Base-by-base conservation (phyloP, 2,797 vertebrate genomes). In the Artibeus lituratus region DNA sequence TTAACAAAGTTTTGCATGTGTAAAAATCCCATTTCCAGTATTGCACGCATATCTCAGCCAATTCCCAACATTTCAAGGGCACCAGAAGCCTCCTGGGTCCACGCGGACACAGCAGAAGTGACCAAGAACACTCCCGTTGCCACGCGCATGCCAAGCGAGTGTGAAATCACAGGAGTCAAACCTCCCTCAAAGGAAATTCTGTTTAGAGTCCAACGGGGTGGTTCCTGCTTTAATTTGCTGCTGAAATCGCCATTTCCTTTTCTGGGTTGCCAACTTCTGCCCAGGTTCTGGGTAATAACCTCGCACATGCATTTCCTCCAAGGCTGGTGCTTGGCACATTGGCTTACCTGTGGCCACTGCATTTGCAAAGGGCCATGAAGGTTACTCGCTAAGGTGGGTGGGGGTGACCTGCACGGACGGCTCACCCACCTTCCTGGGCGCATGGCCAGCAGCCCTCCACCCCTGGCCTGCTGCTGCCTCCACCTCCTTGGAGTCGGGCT, bases 1-100 rank as follows among this genome's bases (percentile, higher is more conserved):
- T 97, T 84, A 88, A 97, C 91, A 95, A 82, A 95, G 85, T 84
- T 94, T 91, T 47, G 90, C 73, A 78, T 85, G 94, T 95, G 94
- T 89, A 97, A 96, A 97, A 94, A n/a, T n/a, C 16, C 59, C n/a
- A 18, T 35, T 73, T 55, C 53, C 19, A 73, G 51, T 62, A 80
- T 35, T 62, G 16, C 24, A 69, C 32, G 35, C 21, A 44, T 35
- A 11, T 24, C 53, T 72, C 57, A 21, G 10, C 19, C 5, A 29
- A n/a, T 93, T 84, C 72, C 39, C 14, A 87, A 29, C 80, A 10
- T 24, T 53, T 69, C 62, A 29, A 3, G 76, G 39, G 24, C 42
- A 22, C 83, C 29, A 44, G 47, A 19, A 73, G 6, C 29, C 35
- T 3, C 37, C 57, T 24, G 42, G 57, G 7, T 37, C 47, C 49